A percentile compares a stretch with the other conserved stretches of the same genome.
Evolutionary conservation across 1,140 invertebrate species (phyloP).

Genomic region (Drosophila tristis): DNA sequence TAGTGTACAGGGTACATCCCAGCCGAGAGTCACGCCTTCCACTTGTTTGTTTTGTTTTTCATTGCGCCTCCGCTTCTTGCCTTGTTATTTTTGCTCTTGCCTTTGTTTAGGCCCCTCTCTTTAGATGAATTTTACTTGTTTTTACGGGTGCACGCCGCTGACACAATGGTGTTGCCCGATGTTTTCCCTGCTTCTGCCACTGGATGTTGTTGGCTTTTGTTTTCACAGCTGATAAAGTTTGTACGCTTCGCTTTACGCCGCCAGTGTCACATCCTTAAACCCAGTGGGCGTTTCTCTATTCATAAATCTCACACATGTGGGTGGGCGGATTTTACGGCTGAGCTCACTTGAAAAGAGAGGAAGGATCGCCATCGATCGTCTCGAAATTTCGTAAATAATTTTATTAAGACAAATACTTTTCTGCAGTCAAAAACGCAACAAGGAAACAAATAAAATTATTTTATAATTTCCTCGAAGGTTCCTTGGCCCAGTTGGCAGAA

Average conservation of each 20-base stretch:
- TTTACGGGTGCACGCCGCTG: constrained; percentile 57
- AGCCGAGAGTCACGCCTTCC: background rate
- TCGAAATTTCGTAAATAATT: no score
- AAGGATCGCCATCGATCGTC: no score
- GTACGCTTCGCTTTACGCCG: constrained; percentile 17
- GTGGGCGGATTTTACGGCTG: constrained; percentile 18
- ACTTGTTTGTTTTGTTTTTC: constrained; percentile 23
- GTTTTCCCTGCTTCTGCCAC: background rate
- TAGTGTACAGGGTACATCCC: background rate
- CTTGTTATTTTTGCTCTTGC: constrained; percentile 27
- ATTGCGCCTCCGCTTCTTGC: constrained; percentile 25
- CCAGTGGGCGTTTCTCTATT: constrained; percentile 51
- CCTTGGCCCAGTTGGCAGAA: no score
- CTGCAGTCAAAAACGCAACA: no score
- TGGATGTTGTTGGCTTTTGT: constrained; percentile 20
- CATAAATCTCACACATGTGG: constrained; percentile 18
- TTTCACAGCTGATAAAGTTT: constrained; percentile 73
- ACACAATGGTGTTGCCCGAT: constrained; percentile 44
- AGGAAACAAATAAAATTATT: no score
- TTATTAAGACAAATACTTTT: no score
- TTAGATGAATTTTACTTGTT: constrained; percentile 31
- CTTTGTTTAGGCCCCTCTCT: constrained; percentile 34
- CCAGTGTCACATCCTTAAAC: constrained; percentile 56
- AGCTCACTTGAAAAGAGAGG: no score
- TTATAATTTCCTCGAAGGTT: no score